Conservation (phyloP, 2,113 vertebrate species). For the Heptranchias perlo region DNA sequence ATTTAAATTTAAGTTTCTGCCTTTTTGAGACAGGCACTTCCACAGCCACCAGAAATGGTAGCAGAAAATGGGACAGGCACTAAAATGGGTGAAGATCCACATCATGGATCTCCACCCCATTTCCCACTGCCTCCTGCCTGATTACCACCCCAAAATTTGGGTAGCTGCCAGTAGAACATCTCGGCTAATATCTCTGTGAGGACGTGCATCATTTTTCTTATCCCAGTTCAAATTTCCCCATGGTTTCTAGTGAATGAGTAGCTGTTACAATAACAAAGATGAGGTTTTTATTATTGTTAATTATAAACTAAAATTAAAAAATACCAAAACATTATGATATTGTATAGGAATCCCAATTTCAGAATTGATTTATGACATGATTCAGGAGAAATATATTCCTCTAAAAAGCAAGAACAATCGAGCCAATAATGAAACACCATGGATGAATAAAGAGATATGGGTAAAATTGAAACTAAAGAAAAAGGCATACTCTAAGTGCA, state of each 20-base stretch:
- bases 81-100: not conserved
- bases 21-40: not conserved
- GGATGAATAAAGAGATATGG: too few relatives aligned
- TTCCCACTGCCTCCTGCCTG: not conserved
- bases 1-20: not conserved
- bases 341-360: not conserved
- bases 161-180: not conserved
- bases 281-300: not conserved
- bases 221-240: too few relatives aligned
- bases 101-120: not conserved
- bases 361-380: not conserved
- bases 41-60: not conserved
- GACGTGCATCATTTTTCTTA: not conserved
- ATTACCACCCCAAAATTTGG: not conserved
- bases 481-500: too few relatives aligned
- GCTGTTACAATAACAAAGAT: too few relatives aligned
- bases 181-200: not conserved
- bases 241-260: too few relatives aligned
- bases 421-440: too few relatives aligned
- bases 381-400: too few relatives aligned
- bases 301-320: not conserved
- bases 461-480: too few relatives aligned
- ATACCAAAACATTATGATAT: not conserved
- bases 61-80: not conserved
- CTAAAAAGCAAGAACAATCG: too few relatives aligned